phyloP scores from a whole-genome alignment of 2,113 vertebrate species.

The Pithys albifrons region DNA sequence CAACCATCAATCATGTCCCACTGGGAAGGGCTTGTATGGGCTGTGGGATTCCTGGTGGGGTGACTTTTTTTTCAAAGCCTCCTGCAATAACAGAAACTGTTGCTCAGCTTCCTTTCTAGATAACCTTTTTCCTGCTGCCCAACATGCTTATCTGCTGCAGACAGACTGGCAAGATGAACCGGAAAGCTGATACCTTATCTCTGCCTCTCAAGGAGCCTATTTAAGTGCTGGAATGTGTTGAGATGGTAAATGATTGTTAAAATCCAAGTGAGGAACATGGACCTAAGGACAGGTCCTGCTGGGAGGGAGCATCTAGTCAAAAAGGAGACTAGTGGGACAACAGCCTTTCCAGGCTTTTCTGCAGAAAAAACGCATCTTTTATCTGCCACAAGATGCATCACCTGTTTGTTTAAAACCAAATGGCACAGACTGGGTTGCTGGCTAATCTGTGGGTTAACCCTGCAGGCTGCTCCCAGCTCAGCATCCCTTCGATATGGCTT shows the following conservation, averaged over 20 bases:
- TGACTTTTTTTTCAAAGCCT: conserved; percentile 43
- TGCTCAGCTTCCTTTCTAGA: conserved; percentile 60
- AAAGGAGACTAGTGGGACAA: not conserved
- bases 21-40: conserved; percentile 3
- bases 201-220: not conserved
- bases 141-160: conserved; percentile 45
- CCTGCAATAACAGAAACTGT: conserved; percentile 44
- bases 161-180: conserved; percentile 59
- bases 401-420: not conserved
- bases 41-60: conserved; percentile 22
- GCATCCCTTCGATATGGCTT: not conserved
- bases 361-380: not conserved
- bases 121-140: conserved; percentile 61
- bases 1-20: not conserved
- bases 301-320: not conserved
- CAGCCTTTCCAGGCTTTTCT: not conserved
- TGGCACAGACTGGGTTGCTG: not conserved
- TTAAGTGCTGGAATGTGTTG: conserved; percentile 59
- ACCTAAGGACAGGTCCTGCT: not conserved
- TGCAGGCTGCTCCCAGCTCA: not conserved
- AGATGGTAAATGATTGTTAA: conserved; percentile 48
- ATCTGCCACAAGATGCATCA: not conserved
- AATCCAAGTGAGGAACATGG: not conserved
- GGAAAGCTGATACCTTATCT: conserved; percentile 65
- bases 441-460: not conserved